Conservation (phyloP, 2,888 invertebrate species). For the Metopia argyrocephala region DNA sequence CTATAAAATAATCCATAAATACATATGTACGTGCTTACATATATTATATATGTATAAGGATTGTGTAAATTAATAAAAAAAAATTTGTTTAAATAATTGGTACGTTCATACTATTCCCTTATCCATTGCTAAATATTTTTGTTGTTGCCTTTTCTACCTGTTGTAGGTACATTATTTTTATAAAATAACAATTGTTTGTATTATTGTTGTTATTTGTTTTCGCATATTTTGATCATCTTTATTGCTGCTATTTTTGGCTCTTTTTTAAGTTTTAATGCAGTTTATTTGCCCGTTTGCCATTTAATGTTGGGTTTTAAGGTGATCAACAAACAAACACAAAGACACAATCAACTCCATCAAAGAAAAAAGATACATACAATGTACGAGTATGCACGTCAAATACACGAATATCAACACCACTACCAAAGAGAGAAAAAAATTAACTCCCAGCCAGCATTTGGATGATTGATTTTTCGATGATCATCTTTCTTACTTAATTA, state of each 20-base stretch:
- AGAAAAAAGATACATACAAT: background rate
- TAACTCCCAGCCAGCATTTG: no score
- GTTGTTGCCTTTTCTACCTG: slow-evolving; percentile 1
- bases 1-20: background rate
- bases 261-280: slow-evolving; percentile 13
- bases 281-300: slow-evolving; percentile 35
- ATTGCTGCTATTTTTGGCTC: background rate
- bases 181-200: slow-evolving; percentile 16
- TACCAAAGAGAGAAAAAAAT: no score
- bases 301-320: slow-evolving; percentile 41
- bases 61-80: background rate
- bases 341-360: background rate
- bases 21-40: background rate
- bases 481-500: no score
- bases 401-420: background rate
- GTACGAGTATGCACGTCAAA: slow-evolving; percentile 15
- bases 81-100: background rate
- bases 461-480: no score
- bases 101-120: background rate
- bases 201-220: slow-evolving; percentile 11
- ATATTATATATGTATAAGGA: background rate
- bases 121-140: background rate
- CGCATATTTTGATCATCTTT: background rate
- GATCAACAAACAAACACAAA: slow-evolving; percentile 15
- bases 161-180: slow-evolving; percentile 9